Base-by-base conservation (phyloP, 1,140 invertebrate genomes). In the Pantala flavescens region DNA sequence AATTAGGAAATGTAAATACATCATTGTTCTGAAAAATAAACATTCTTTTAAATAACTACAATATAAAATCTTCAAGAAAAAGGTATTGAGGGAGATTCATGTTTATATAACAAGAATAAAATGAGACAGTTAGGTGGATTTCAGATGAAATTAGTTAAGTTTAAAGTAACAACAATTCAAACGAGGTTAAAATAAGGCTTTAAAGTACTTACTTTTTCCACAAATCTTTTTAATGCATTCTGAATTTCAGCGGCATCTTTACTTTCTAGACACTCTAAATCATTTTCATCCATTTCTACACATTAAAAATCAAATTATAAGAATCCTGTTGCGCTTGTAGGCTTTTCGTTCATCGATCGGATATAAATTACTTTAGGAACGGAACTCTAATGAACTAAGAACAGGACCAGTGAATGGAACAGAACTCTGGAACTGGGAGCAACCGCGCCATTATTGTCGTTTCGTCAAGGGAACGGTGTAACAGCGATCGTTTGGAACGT, bases 231-330 rank as follows among this genome's bases (percentile, higher is more conserved):
- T 21, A 72, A n/a, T 21, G 24, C 71, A 11, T 72, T 72, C 28
- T 14, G 1, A 24, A 72, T 42, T 36, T 24, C 71, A n/a, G 14
- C 71, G 21, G 11, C 21, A 28, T 42, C 42, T 28, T 42, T 42
- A 28, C 71, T 72, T n/a, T 72, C 71, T 24, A 72, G 19, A 72
- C 71, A 72, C 23, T 72, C 42, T n/a, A 72, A 72, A 14, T 72
- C 71, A 28, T 21, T 72, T 72, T 72, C 71, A 28, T 72, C 71
- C 71, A 72, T 72, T 72, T n/a, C 21, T n/a, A 14, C 24, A 28
- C 42, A 72, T 72, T n/a, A 36, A 36, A 36, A 24, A 28, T 28
- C 24, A 24, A 72, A 42, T 36, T 28, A 71, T 36, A 19, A 23
- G 16, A n/a, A 10, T 11, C 42, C 42, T 72, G 24, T 24, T n/a